Evolutionary conservation across 2,888 invertebrate species (phyloP).

Genomic region (Caenorhabditis plicata): DNA sequence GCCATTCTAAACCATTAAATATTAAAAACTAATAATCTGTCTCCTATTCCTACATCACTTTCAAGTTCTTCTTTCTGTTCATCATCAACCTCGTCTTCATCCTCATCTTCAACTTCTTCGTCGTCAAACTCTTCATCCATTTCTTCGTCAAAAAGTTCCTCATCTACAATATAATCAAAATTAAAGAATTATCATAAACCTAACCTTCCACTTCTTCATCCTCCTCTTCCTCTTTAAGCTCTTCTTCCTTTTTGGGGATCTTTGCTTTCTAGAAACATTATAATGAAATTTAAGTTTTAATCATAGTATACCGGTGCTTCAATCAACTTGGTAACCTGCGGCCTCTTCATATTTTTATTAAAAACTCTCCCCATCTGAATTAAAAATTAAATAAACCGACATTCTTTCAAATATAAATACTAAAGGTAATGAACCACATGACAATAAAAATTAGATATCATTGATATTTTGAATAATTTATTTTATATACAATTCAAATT

Average conservation of each 20-base stretch:
- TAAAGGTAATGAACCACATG: not conserved
- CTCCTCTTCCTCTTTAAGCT: slow-evolving; percentile 4
- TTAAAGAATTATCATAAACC: not conserved
- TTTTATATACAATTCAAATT: not conserved
- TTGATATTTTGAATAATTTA: not conserved
- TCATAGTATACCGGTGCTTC: slow-evolving; percentile 1
- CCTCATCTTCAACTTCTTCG: slow-evolving; percentile 12
- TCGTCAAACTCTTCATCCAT: slow-evolving; percentile 10
- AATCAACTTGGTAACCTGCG: slow-evolving; percentile 1
- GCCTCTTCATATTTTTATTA: slow-evolving; percentile 11
- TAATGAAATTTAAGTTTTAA: not conserved
- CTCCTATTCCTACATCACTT: no score
- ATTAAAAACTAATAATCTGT: no score
- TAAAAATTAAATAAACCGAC: not conserved
- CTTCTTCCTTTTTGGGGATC: slow-evolving; percentile 15
- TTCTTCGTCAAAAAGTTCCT: slow-evolving; percentile 12
- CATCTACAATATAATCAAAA: slow-evolving; percentile 1
- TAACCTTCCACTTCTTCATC: slow-evolving; percentile 17
- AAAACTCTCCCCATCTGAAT: slow-evolving; percentile 24
- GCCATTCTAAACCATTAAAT: no score
- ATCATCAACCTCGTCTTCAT: slow-evolving; percentile 3
- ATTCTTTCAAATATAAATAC: slow-evolving; percentile 2
- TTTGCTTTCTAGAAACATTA: slow-evolving; percentile 6
- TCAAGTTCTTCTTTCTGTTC: not conserved
- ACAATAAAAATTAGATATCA: not conserved